Evolutionary conservation across 2,113 vertebrate species (phyloP).

Genomic region (Anolis carolinensis): DNA sequence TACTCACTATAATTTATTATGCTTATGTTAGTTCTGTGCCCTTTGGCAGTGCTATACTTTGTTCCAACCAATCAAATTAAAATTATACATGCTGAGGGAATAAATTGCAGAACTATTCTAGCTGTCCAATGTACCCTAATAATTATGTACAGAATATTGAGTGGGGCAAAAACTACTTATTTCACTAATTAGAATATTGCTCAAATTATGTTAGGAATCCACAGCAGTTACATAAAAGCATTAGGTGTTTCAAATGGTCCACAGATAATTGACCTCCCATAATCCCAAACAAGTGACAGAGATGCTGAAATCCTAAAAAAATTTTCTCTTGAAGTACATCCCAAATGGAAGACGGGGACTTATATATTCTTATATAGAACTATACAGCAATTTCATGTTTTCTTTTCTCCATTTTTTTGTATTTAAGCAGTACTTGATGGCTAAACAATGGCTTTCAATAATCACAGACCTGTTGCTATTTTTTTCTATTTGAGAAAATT

Average conservation of each 20-base stretch:
- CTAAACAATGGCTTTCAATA: background rate
- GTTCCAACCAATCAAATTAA: conserved; percentile 23
- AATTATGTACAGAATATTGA: background rate
- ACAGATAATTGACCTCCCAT: background rate
- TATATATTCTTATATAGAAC: background rate
- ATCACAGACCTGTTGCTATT: background rate
- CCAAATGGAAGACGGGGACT: no score
- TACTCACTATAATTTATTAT: conserved; percentile 16
- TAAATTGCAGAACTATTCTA: background rate
- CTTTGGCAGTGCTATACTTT: conserved; percentile 9
- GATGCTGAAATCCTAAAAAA: no score
- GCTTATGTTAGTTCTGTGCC: background rate
- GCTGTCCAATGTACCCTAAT: background rate
- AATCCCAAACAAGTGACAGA: background rate
- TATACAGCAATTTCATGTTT: background rate
- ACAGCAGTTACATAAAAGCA: background rate
- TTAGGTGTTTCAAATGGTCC: background rate
- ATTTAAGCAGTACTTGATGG: background rate
- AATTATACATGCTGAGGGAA: background rate
- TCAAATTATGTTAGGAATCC: background rate
- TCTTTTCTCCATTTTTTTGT: background rate
- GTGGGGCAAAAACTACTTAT: background rate
- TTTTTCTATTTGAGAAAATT: background rate
- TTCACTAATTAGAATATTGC: background rate
- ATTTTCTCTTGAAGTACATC: background rate